Base-by-base conservation (phyloP, 1,140 invertebrate species). In the Parapsyche elsis region DNA sequence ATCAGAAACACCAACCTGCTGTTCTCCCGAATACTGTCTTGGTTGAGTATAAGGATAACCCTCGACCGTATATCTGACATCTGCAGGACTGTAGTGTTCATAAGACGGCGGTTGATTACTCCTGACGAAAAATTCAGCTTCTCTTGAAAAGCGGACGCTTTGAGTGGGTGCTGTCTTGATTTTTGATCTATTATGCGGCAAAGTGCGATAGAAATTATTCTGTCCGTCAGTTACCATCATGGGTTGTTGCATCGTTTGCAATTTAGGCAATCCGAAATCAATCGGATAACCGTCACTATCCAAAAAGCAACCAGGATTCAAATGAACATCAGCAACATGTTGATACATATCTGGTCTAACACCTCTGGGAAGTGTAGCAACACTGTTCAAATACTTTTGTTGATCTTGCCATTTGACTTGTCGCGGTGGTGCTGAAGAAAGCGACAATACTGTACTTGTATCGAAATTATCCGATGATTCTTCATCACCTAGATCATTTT, bases 221-320 rank as follows among this genome's bases (percentile, higher is more conserved):
- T 85, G 85, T 45, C 85, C 87, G 83, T 89, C 85, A 81, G 88
- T 85, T 79, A 90, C 84, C 86, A 90, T 84, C 88, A 89, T 85
- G 83, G 90, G 86, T 87, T 90, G 85, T 81, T 89, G 84, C 82
- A 90, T 87, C 76, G 87, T 53, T 24, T 90, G 87, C 30, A 94
- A 88, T 84, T 94, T 94, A 0, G 93, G 94, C 12, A 95, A 86
- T 71, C 94, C 95, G 81, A 94, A 96, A 83, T 96, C 94, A 16
- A 94, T 88, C 0, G 94, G 94, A 85, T 94, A 95, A 0, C 93
- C 94, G 77, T 95, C 94, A 46, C 90, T 91, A 76, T 94, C 94
- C 79, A 95, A 87, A 84, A 92, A 92, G 79, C 91, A 92, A 0
- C 91, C 90, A 0, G 92, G 92, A 84, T 92, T 92, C 14, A 93